Conservation (phyloP, 2,888 invertebrate species). For the Lasius fuliginosus region DNA sequence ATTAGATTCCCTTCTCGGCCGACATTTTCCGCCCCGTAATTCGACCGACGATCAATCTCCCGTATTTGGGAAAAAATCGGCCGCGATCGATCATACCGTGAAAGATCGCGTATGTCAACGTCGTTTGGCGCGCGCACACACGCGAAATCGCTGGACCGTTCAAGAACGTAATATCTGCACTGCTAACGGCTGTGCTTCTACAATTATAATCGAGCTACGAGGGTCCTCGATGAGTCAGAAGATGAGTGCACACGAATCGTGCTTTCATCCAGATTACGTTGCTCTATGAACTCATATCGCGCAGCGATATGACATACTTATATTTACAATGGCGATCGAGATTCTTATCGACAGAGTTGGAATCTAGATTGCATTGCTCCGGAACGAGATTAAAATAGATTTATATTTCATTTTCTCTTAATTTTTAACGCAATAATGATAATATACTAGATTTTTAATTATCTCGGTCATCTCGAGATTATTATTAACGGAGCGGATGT, state of each 20-base stretch:
- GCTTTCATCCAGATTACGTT: slow-evolving; percentile 47
- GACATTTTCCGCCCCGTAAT: slow-evolving; percentile 46
- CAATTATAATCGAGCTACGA: slow-evolving; percentile 31
- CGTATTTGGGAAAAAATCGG: slow-evolving; percentile 39
- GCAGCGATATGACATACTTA: slow-evolving; percentile 1
- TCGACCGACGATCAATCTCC: slow-evolving; percentile 50
- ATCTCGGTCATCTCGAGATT: neutral
- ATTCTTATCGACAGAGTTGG: slow-evolving; percentile 6
- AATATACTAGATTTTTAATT: neutral
- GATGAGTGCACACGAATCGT: slow-evolving; percentile 18
- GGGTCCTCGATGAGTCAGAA: slow-evolving; percentile 13
- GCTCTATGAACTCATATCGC: slow-evolving; percentile 11
- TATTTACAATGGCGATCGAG: neutral
- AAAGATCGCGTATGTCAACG: neutral
- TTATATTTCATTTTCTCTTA: neutral
- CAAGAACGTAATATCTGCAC: slow-evolving; percentile 37
- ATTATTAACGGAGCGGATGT: neutral
- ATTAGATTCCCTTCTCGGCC: slow-evolving; percentile 39
- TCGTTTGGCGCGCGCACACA: slow-evolving; percentile 3
- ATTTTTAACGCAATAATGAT: neutral
- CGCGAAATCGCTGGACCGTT: slow-evolving; percentile 20
- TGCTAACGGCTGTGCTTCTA: slow-evolving; percentile 22
- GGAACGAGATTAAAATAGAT: slow-evolving; percentile 5
- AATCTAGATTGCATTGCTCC: slow-evolving; percentile 17
- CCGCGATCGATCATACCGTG: slow-evolving; percentile 34